phyloP scores from a whole-genome alignment of 1,140 invertebrate species.

The Drosophila funebris region DNA sequence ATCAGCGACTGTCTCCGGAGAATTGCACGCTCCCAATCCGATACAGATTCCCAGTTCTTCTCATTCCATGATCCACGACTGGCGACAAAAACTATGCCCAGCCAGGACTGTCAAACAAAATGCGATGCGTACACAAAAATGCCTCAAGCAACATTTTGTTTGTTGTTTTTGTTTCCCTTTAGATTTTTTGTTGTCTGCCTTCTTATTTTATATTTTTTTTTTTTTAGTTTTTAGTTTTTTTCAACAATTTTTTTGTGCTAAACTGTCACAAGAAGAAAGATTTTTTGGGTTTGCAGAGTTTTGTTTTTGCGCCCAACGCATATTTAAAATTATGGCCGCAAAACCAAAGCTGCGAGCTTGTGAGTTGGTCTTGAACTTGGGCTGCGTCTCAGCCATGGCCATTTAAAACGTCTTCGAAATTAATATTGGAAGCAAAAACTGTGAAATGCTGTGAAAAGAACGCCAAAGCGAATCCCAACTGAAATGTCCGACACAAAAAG shows the following conservation, averaged over 20 bases:
- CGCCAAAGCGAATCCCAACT: conserved; percentile 55
- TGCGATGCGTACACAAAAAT: conserved; percentile 64
- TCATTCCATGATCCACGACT: conserved; percentile 3
- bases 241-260: conserved; percentile 11
- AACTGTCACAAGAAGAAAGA: conserved; percentile 70
- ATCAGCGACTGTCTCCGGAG: conserved; percentile 64
- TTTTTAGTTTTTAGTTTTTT: conserved; percentile 1
- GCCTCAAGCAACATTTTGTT: conserved; percentile 50
- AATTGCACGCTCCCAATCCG: conserved; percentile 70
- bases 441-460: conserved; percentile 81
- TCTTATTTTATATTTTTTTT: conserved; percentile 42
- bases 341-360: background rate
- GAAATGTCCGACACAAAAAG: conserved; percentile 55
- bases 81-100: conserved; percentile 45
- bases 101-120: conserved; percentile 49
- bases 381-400: conserved; percentile 58
- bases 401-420: conserved; percentile 82
- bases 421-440: conserved; percentile 79
- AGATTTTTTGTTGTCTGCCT: conserved; percentile 41
- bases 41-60: background rate
- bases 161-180: conserved; percentile 8
- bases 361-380: conserved; percentile 8
- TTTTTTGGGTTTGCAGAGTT: conserved; percentile 36
- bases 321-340: conserved; percentile 72
- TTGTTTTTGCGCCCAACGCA: conserved; percentile 53